These are phyloP conservation scores for Vireo altiloquus DNA, from an alignment of 2,113 vertebrate genomes.

Conservation along the genomic window DNA sequence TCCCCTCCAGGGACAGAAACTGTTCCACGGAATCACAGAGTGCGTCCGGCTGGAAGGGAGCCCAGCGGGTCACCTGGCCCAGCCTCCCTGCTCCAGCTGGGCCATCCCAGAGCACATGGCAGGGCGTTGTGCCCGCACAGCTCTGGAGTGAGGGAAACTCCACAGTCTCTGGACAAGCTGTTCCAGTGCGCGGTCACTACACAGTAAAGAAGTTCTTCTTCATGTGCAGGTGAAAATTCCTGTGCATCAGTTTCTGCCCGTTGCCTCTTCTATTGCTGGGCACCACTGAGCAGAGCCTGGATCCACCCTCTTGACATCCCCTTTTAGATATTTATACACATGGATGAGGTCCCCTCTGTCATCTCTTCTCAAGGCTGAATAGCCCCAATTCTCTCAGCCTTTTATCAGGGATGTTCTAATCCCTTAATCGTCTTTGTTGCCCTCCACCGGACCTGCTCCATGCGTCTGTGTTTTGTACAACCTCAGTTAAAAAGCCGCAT, in stretches of 20 bases:
- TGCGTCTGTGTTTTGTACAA: background rate
- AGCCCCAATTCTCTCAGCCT: background rate
- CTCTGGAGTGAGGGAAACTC: background rate
- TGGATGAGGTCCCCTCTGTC: background rate
- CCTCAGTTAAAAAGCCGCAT: background rate
- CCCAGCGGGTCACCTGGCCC: background rate
- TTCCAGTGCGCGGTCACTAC: background rate
- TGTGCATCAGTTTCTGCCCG: background rate
- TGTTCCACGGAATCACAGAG: rapidly evolving
- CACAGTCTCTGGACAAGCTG: background rate
- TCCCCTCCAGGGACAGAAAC: too few species aligned
- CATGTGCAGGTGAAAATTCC: too few species aligned
- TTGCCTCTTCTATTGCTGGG: background rate
- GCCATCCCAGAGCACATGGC: background rate
- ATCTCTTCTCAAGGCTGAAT: background rate
- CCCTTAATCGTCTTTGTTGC: background rate
- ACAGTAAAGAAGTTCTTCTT: background rate
- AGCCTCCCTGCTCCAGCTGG: background rate
- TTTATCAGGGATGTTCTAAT: background rate
- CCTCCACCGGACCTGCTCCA: background rate
- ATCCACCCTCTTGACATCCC: too few species aligned
- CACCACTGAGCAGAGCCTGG: background rate
- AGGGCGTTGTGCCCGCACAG: background rate
- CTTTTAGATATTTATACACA: background rate
- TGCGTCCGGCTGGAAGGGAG: background rate